A percentile compares a stretch with the other conserved stretches of the same genome.
Evolutionary conservation across 2,797 vertebrate species (phyloP).

Genomic region (Spinus olivaceus): DNA sequence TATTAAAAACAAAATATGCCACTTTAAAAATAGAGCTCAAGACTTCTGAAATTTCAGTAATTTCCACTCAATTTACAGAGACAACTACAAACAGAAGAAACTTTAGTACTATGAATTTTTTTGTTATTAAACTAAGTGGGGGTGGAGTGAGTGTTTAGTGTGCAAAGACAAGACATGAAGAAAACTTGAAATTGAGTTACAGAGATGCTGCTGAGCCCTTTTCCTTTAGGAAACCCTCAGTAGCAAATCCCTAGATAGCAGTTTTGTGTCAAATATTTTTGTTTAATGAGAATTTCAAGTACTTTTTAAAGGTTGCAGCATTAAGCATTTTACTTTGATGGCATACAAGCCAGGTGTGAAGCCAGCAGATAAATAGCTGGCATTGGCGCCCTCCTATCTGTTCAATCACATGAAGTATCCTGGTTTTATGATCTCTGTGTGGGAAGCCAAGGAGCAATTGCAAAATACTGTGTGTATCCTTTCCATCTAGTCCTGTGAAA

Average conservation of each 20-base stretch:
- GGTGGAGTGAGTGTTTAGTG: rapidly evolving
- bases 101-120: neutral
- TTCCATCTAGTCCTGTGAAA: neutral
- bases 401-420: rapidly evolving
- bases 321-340: neutral
- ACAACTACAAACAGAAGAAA: neutral
- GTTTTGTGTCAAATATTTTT: neutral
- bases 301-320: neutral
- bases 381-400: neutral
- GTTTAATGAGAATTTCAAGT: neutral
- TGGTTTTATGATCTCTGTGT: neutral
- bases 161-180: neutral
- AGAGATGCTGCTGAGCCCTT: neutral
- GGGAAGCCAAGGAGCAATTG: neutral
- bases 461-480: neutral
- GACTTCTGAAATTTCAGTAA: neutral
- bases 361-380: neutral
- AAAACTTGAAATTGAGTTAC: neutral
- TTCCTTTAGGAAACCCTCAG: neutral
- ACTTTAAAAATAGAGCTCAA: neutral
- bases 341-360: neutral
- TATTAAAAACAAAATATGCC: neutral
- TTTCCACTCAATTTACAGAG: neutral
- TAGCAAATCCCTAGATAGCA: neutral
- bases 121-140: neutral